Evolutionary conservation across 2,113 vertebrate genomes (phyloP).

Genomic region (Prionailurus bengalensis): DNA sequence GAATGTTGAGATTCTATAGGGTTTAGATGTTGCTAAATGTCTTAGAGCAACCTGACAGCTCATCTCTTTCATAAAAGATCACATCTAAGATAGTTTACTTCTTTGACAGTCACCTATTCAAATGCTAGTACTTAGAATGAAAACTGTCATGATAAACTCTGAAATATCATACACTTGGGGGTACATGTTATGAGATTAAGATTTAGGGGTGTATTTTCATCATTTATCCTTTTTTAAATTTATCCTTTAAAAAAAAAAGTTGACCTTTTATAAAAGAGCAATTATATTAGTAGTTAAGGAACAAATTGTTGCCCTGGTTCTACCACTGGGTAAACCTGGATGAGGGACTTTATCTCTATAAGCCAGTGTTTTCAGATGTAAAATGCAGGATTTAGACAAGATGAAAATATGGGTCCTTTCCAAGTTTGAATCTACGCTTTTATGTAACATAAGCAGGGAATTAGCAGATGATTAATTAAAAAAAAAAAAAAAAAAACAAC

Average conservation of each 20-base stretch:
- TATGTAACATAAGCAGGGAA: background rate
- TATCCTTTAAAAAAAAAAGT: background rate
- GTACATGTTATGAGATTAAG: background rate
- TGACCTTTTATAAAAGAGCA: background rate
- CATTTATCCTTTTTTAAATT: conserved; percentile 3
- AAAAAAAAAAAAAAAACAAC: background rate
- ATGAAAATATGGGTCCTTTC: background rate
- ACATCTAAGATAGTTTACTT: background rate
- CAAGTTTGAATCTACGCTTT: background rate
- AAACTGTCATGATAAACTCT: background rate
- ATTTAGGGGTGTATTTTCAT: background rate
- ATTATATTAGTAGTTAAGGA: background rate
- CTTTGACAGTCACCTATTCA: background rate
- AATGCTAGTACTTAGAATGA: background rate
- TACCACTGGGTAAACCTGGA: background rate
- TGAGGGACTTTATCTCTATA: background rate
- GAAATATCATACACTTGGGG: background rate
- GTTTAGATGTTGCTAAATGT: background rate
- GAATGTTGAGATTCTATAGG: background rate
- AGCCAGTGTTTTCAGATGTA: background rate
- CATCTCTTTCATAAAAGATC: background rate
- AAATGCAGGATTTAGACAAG: conserved; percentile 15
- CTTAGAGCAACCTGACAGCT: background rate
- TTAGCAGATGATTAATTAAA: conserved; percentile 59
- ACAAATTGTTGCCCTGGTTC: background rate